Evolutionary conservation across 2,113 vertebrate genomes (phyloP), one percentile per base, ranked within the genome.

Genomic region (Entelurus aequoreus): DNA sequence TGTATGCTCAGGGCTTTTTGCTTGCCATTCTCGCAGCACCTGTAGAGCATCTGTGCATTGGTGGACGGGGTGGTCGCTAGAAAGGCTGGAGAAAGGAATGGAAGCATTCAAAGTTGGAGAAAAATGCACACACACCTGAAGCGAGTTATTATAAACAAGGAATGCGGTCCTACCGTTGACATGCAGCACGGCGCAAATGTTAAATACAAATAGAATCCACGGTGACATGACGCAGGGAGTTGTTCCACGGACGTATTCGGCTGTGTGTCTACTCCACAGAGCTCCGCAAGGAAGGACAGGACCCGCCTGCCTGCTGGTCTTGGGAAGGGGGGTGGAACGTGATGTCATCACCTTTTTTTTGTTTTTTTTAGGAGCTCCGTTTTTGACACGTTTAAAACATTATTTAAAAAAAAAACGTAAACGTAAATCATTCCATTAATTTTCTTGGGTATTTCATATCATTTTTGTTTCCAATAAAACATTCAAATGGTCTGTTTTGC

Each of bases 11-110:
- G 82, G 59, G 88, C 94, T 74, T 84, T 86, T 1, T 73, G 74
- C 19, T 84, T 77, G 48, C 94, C 95, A 0, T 90, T 87, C 5
- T 89, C 61, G 64, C 94, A 97, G 88, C 94, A 97, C 37, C 84
- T 66, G 59, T 91, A 84, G 63, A 91, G 0, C 12, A 84, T 60
- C 8, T 76, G 53, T 7, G 88, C 80, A 28, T 44, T 40, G 4
- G 28, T 6, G 21, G 72, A 84, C 80, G 40, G 5, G 8, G 13
- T 0, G n/a, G 8, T 14, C 9, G 6, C 21, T 5, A 54, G 2
- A 28, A 57, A 6, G 47, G 12, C 14, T 35, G n/a, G 8, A 42
- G 15, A 54, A 46, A 46, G 10, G 42, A 12, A 46, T 46, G 5
- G 1, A 40, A 40, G 8, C 38, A 12, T 46, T 46, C 5, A 46